phyloP scores from a whole-genome alignment of 2,888 invertebrate species.

The Pyrocoelia pectoralis region DNA sequence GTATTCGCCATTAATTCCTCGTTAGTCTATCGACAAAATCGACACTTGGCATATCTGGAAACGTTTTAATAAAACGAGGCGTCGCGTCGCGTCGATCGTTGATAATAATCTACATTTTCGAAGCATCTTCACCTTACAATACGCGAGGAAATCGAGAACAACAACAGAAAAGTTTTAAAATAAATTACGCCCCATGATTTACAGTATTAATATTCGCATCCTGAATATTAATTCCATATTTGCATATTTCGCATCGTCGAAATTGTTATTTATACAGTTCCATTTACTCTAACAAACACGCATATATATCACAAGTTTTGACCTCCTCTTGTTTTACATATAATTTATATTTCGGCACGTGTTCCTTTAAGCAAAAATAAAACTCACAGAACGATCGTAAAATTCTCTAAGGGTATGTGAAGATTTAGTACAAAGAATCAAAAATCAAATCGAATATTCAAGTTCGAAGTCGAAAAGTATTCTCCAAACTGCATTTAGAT shows the following conservation, averaged over 20 bases:
- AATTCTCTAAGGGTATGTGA: constrained; percentile 10
- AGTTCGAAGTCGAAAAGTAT: constrained; percentile 24
- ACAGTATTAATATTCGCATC: constrained; percentile 1
- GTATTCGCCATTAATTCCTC: too few relatives aligned
- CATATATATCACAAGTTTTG: not conserved
- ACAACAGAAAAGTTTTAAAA: too few relatives aligned
- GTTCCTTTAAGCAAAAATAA: constrained; percentile 2
- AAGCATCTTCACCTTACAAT: too few relatives aligned
- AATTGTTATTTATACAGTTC: not conserved
- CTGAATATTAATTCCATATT: not conserved
- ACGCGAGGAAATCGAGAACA: too few relatives aligned
- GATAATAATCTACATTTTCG: too few relatives aligned
- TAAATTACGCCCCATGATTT: not conserved
- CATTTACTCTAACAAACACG: not conserved
- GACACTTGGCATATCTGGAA: too few relatives aligned
- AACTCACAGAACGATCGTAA: constrained; percentile 12
- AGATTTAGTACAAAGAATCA: constrained; percentile 23
- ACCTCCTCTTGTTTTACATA: not conserved
- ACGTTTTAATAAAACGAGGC: too few relatives aligned
- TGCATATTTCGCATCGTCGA: not conserved
- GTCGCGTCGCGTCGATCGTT: too few relatives aligned
- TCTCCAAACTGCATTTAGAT: constrained; percentile 34
- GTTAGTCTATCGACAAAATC: too few relatives aligned
- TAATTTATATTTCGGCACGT: not conserved
- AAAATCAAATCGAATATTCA: constrained; percentile 36